Evolutionary conservation across 1,140 invertebrate genomes (phyloP), one percentile per base, ranked within the genome.

Genomic region (Xylocopa sonorina): DNA sequence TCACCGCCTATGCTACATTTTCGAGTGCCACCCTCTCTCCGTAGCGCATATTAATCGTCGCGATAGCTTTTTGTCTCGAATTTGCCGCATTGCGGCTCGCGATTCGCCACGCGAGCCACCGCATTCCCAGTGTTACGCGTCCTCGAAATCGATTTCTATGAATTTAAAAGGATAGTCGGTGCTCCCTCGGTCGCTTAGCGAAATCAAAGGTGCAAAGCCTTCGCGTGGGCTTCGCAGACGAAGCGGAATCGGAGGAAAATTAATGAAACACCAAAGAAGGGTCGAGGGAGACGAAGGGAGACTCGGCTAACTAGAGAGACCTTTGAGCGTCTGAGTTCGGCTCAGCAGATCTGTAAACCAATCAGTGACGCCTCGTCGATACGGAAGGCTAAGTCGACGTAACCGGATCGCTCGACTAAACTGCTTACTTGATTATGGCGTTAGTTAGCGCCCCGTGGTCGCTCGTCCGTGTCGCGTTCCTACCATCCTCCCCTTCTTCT

Each of bases 291-390:
- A n/a, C 48, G 50, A 34, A 24, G 12, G 46, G 46, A n/a, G 32
- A 72, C 64, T 68, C 46, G 78, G 72, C 55, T 80, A 89, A 86
- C 86, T 83, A 77, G 69, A 83, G 76, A 68, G 46, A 63, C 83
- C 88, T 88, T 89, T 87, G 85, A 89, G 79, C 60, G 80, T 78
- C 75, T 72, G 83, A 82, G 58, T 82, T 80, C 74, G 74, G 79
- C 86, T 83, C 75, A 74, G 73, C 66, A 87, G 86, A 87, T 88
- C 81, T 86, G 85, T 88, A 89, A 89, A 87, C 88, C 85, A 89
- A 89, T 89, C 87, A 88, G 84, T 75, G 71, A 86, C 84, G 84
- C 84, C 84, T 86, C 83, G 79, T 74, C 80, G 73, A 86, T 82
- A 82, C 80, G 72, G 53, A 80, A 77, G 72, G 58, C 68, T 68